Percentiles rank a stretch among this genome's conserved stretches.
Evolutionary conservation across 1,140 invertebrate species (phyloP).

Genomic region (Neotoxoptera formosana): DNA sequence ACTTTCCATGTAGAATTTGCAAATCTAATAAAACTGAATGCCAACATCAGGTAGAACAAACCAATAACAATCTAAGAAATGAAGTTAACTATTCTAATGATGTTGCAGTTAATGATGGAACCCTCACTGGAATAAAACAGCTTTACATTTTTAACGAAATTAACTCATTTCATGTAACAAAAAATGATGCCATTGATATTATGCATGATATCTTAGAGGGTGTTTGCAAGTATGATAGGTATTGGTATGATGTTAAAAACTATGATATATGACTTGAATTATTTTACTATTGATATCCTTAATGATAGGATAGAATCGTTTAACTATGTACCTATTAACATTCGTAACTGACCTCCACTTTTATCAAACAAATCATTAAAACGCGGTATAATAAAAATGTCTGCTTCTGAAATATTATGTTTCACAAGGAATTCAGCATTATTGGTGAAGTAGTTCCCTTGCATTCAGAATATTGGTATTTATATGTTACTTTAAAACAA

Average conservation of each 20-base stretch:
- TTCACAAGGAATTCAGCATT: background rate
- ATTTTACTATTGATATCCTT: conserved; percentile 62
- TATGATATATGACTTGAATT: conserved; percentile 61
- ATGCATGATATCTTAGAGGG: conserved; percentile 65
- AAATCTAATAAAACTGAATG: background rate
- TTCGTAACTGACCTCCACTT: conserved; percentile 17
- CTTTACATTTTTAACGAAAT: conserved; percentile 62
- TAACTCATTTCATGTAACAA: conserved; percentile 62
- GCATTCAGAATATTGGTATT: background rate
- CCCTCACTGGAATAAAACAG: conserved; percentile 62
- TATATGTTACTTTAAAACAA: conserved; percentile 30
- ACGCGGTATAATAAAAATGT: background rate
- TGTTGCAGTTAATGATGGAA: conserved; percentile 48
- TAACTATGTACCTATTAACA: conserved; percentile 7
- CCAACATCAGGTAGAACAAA: background rate
- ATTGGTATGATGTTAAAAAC: conserved; percentile 62
- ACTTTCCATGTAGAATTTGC: conserved; percentile 60
- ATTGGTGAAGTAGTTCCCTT: background rate
- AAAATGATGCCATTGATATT: conserved; percentile 63
- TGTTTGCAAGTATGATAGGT: conserved; percentile 63
- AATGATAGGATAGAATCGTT: conserved; percentile 56
- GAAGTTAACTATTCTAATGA: conserved; percentile 7
- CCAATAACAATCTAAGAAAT: background rate
- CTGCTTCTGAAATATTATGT: background rate
- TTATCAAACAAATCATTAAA: background rate